Evolutionary conservation across 2,797 vertebrate genomes (phyloP), one percentile per base, ranked within the genome.

Genomic region (Hippoglossus hippoglossus): DNA sequence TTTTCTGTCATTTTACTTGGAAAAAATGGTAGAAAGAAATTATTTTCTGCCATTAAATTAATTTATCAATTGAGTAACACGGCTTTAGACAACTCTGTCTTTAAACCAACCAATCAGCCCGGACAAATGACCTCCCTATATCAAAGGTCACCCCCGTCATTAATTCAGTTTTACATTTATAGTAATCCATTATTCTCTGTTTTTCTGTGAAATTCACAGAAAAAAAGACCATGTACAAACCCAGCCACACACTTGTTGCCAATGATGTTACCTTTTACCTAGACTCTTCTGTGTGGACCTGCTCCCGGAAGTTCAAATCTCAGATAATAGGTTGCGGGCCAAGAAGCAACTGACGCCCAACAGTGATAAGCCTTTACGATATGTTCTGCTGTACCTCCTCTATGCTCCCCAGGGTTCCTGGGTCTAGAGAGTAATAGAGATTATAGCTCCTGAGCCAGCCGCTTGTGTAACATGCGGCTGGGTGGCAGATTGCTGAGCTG

Each of bases 401-500:
- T 75, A 47, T 57, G 59, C 85, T 89, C 73, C 83, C 77, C 65
- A 72, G 77, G 67, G 84, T 84, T 86, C 54, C 80, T 47, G 58
- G 79, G 81, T 85, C 80, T 81, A 69, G 62, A 87, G 83, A 80
- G 86, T 70, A 74, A 84, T 83, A 77, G 75, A 85, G 79, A 89
- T 83, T 85, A 88, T 63, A 69, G 79, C 83, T 76, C 75, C 62
- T 31, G 49, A 73, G 80, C 72, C 60, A 68, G 73, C 50, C 67
- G 81, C 77, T 87, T 87, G 83, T 81, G 85, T 84, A 91, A 89
- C 79, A 81, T n/a, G 56, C 75, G 51, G 65, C 81, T 78, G 65
- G 71, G 79, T 75, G 77, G 87, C 77, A 82, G 87, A 89, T 83
- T 89, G 91, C 91, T 91, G 90, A 90, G 81, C 83, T 83, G 73